A percentile compares a stretch with the other conserved stretches of the same genome.
phyloP scores from a whole-genome alignment of 2,113 vertebrate species.

The Phocoena phocoena region DNA sequence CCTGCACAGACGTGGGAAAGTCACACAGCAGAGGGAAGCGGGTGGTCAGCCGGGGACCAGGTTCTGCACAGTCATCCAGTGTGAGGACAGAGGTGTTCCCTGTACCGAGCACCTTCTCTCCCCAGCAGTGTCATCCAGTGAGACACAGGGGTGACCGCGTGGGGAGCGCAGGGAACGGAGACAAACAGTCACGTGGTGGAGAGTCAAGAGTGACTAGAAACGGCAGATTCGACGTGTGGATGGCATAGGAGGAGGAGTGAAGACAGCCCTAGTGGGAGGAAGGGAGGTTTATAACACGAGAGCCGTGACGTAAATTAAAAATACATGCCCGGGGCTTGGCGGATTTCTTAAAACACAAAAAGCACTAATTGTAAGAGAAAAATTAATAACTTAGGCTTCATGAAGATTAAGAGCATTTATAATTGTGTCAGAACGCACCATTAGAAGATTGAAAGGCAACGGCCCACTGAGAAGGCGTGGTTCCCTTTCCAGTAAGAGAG shows the following conservation, averaged over 20 bases:
- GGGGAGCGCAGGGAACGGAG: not conserved
- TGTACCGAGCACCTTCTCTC: rapidly evolving
- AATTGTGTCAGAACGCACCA: not conserved
- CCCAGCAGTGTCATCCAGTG: rapidly evolving
- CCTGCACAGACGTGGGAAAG: not conserved
- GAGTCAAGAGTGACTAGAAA: not conserved
- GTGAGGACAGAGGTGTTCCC: not conserved
- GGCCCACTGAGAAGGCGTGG: not conserved
- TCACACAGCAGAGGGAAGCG: not conserved
- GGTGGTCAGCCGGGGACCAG: not conserved
- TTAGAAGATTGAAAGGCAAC: not conserved
- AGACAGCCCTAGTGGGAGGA: not conserved
- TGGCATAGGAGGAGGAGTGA: not conserved
- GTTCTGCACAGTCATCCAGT: not conserved
- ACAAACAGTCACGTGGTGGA: rapidly evolving
- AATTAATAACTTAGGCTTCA: not conserved
- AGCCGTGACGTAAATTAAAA: not conserved
- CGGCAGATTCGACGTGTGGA: not conserved
- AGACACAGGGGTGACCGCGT: rapidly evolving
- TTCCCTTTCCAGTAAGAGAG: not conserved
- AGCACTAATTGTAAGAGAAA: not conserved
- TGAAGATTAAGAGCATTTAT: not conserved
- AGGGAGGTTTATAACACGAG: not conserved
- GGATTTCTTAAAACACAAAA: not conserved
- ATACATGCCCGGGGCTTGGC: not conserved